A percentile compares a stretch with the other conserved stretches of the same genome.
phyloP scores from a whole-genome alignment of 2,797 vertebrate genomes.

The Dallia pectoralis region DNA sequence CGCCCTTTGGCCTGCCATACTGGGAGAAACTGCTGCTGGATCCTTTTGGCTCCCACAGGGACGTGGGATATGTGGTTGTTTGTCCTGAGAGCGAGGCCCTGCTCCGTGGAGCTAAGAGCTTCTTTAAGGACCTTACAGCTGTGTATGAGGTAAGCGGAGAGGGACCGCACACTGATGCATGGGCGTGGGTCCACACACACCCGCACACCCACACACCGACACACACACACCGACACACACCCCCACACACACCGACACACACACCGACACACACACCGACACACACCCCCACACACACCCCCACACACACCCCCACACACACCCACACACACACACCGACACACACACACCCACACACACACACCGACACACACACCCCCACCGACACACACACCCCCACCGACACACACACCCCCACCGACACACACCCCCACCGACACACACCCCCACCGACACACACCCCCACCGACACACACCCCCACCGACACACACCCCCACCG shows the following conservation, averaged over 20 bases:
- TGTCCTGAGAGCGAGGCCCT: constrained; percentile 96
- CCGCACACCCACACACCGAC: neutral
- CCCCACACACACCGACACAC: neutral
- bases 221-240: constrained; percentile 19
- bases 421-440: neutral
- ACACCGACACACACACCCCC: too few relatives aligned
- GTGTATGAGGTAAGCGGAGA: constrained; percentile 87
- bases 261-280: neutral
- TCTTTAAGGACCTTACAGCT: constrained; percentile 95
- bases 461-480: constrained; percentile 22
- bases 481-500: neutral
- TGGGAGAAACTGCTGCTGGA: constrained; percentile 98
- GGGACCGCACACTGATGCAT: constrained; percentile 28
- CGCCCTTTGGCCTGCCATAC: constrained; percentile 94
- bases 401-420: constrained; percentile 29
- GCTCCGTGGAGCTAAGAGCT: constrained; percentile 89
- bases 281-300: constrained; percentile 19
- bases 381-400: too few relatives aligned
- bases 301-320: neutral
- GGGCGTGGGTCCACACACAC: neutral
- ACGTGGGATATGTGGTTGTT: constrained; percentile 94
- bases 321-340: constrained; percentile 22
- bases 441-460: neutral
- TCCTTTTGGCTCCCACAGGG: constrained; percentile 94
- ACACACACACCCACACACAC: neutral